Conservation (phyloP, 2,113 vertebrate genomes). For the Felis catus region F.catus_Fca126_mat1.0 CM031412.1:194552001-194552500, state of each 20-base stretch:
- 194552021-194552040: background rate
- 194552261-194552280: background rate
- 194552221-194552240: background rate
- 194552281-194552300: background rate
- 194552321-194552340: background rate
- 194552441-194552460: background rate
- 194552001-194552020: background rate
- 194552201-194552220: background rate
- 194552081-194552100: background rate
- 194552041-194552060: background rate
- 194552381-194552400: background rate
- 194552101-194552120: background rate
- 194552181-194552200: background rate
- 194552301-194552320: background rate
- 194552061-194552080: background rate
- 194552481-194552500: background rate
- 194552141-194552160: background rate
- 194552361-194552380: background rate
- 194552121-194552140: background rate
- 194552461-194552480: too few species aligned
- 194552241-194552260: background rate
- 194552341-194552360: background rate
- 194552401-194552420: background rate
- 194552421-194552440: background rate
- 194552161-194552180: background rate